These are phyloP conservation scores for Ceraclea dissimilis DNA, from an alignment of 2,888 invertebrate species.

Conservation along the genomic window DNA sequence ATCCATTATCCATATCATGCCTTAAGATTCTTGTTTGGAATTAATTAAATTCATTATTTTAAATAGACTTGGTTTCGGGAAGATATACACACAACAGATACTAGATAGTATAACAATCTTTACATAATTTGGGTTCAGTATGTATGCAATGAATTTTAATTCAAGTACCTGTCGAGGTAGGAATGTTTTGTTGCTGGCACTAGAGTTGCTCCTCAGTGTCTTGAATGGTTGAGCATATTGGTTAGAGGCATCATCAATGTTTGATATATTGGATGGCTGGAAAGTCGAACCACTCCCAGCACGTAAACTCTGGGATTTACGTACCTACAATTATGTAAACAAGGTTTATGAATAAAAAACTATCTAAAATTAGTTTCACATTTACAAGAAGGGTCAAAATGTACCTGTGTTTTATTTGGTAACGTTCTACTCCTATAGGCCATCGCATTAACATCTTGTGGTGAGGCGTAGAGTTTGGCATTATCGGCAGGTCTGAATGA, in stretches of 20 bases:
- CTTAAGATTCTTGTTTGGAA: too few relatives aligned
- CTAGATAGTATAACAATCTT: too few relatives aligned
- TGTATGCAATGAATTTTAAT: too few relatives aligned
- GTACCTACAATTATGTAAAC: slow-evolving; percentile 36
- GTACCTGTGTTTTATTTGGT: slow-evolving; percentile 33
- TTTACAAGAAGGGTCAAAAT: neutral
- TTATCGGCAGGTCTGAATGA: slow-evolving; percentile 84
- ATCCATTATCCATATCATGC: too few relatives aligned
- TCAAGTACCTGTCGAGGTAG: slow-evolving; percentile 22
- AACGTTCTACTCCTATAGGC: slow-evolving; percentile 53
- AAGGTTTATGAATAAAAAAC: too few relatives aligned
- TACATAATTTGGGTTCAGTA: too few relatives aligned
- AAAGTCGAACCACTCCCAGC: slow-evolving; percentile 35
- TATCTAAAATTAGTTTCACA: too few relatives aligned
- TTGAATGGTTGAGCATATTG: slow-evolving; percentile 46
- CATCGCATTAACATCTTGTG: slow-evolving; percentile 72
- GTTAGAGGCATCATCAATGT: slow-evolving; percentile 37
- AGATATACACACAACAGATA: too few relatives aligned
- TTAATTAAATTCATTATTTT: too few relatives aligned
- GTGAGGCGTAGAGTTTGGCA: slow-evolving; percentile 83
- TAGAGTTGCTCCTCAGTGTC: slow-evolving; percentile 34
- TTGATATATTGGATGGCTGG: slow-evolving; percentile 35
- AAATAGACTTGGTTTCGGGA: too few relatives aligned
- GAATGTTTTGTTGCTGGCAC: slow-evolving; percentile 30
- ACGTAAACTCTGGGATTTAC: slow-evolving; percentile 56